phyloP scores from a whole-genome alignment of 2,113 vertebrate genomes.

The Anthoscopus minutus region DNA sequence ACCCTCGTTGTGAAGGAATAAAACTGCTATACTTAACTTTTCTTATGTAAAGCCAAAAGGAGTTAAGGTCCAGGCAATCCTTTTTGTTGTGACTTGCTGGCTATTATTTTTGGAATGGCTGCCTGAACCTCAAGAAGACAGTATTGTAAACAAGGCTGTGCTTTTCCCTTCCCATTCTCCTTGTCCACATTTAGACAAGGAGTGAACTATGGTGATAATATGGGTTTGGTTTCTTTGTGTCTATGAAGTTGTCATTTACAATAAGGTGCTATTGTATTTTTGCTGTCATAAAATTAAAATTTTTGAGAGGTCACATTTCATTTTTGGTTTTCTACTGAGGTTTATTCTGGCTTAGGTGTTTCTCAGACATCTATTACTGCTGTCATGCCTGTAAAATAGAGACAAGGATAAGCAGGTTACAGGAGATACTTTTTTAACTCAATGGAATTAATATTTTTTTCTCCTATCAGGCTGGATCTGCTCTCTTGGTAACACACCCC shows the following conservation, averaged over 20 bases:
- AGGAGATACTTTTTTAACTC: neutral
- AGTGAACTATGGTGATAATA: neutral
- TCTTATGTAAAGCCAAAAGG: neutral
- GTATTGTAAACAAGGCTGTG: neutral
- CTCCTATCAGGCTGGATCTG: neutral
- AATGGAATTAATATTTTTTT: conserved; percentile 13
- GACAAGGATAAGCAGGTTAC: neutral
- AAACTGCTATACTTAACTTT: neutral
- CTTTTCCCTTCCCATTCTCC: neutral
- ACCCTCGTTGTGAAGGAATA: neutral
- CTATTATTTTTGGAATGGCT: conserved; percentile 5
- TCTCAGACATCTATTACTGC: neutral
- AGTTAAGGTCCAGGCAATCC: neutral
- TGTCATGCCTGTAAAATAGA: neutral
- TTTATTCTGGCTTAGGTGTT: neutral
- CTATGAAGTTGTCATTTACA: neutral
- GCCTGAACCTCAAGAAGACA: neutral
- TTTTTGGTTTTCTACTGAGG: neutral
- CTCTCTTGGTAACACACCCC: neutral
- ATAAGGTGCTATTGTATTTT: neutral
- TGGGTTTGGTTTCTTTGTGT: neutral
- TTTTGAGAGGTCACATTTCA: neutral
- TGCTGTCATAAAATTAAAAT: neutral
- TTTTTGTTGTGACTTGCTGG: neutral
- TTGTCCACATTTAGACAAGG: neutral